phyloP scores from a whole-genome alignment of 1,140 invertebrate species.

The Alviniconcha marisindica region DNA sequence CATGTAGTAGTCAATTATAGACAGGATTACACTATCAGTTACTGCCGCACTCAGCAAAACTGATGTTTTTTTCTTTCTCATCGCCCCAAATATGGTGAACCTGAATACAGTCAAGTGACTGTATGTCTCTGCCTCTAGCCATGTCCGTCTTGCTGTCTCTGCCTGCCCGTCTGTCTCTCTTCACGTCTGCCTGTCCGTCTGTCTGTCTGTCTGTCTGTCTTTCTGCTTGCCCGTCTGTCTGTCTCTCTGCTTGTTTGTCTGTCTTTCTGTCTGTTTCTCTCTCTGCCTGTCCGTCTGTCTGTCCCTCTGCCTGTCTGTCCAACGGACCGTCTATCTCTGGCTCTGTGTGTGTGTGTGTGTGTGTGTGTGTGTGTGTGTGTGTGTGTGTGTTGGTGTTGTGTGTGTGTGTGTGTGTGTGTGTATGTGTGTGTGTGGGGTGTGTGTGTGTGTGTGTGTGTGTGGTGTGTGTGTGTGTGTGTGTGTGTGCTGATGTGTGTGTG shows the following conservation, averaged over 20 bases:
- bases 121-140: too few relatives aligned
- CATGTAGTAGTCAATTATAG: too few relatives aligned
- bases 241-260: background rate
- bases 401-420: background rate
- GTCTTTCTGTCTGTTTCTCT: background rate
- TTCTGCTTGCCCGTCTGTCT: slow-evolving; percentile 8
- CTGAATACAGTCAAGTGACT: too few relatives aligned
- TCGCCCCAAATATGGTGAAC: too few relatives aligned
- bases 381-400: background rate
- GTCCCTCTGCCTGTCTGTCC: background rate
- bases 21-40: too few relatives aligned
- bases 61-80: too few relatives aligned
- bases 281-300: background rate
- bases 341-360: slow-evolving; percentile 1
- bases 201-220: background rate
- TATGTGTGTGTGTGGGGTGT: background rate
- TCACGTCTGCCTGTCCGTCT: too few relatives aligned
- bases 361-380: background rate
- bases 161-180: too few relatives aligned
- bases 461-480: background rate
- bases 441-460: slow-evolving; percentile 13
- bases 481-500: background rate
- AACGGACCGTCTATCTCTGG: too few relatives aligned
- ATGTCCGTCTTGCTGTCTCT: too few relatives aligned
- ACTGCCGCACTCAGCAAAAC: too few relatives aligned